These are phyloP conservation scores for Crossaster papposus DNA, from an alignment of 53 echinoderm and acorn worm species.

Conservation along the genomic window DNA sequence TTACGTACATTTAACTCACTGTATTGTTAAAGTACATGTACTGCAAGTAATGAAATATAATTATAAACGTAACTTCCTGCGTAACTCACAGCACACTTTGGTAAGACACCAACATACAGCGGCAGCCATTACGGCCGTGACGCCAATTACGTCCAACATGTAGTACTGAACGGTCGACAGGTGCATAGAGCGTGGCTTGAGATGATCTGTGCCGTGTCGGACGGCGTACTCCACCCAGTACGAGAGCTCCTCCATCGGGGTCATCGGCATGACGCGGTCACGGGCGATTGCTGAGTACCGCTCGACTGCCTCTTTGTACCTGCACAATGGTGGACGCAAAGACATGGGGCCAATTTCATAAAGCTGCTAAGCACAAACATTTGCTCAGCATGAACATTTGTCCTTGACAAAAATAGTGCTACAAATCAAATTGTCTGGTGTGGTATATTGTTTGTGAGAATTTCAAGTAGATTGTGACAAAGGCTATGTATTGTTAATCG, in stretches of 20 bases:
- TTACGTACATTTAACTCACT: no score
- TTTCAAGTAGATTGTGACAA: no score
- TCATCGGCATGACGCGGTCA: conserved; percentile 31
- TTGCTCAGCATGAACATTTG: no score
- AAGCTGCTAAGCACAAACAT: no score
- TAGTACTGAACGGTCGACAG: conserved; percentile 51
- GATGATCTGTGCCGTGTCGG: conserved; percentile 42
- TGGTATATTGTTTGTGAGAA: no score
- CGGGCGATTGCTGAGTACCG: conserved; percentile 36
- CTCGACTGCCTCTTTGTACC: conserved; percentile 36
- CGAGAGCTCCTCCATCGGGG: conserved; percentile 38
- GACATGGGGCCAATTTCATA: no score
- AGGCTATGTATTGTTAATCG: background rate
- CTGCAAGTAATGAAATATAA: no score
- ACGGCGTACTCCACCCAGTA: conserved; percentile 64
- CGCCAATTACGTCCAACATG: conserved; percentile 45
- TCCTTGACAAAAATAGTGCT: no score
- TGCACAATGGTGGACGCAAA: background rate
- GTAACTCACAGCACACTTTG: background rate
- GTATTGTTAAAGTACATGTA: no score
- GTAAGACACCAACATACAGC: background rate
- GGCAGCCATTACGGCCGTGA: background rate
- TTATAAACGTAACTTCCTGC: background rate
- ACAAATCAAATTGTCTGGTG: no score
- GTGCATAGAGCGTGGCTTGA: conserved; percentile 50